Percentiles rank a stretch among this genome's conserved stretches.
These are phyloP conservation scores for Eilema sororculum DNA, from an alignment of 2,888 invertebrate genomes.

Conservation along the genomic window DNA sequence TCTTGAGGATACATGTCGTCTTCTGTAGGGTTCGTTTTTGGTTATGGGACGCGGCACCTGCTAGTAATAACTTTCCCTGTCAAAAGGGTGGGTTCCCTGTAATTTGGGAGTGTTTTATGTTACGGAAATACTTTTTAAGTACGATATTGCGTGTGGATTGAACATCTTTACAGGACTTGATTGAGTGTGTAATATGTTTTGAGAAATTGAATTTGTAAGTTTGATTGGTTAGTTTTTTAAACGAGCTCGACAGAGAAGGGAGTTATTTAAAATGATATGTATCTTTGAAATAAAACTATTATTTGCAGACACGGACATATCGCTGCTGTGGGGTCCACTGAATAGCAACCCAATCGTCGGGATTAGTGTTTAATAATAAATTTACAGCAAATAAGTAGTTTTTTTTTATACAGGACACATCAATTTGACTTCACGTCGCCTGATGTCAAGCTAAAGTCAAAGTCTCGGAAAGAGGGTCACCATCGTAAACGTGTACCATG, in stretches of 20 bases:
- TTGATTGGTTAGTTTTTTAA: neutral
- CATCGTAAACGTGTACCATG: too few species aligned
- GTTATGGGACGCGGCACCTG: conserved; percentile 45
- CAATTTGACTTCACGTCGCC: too few species aligned
- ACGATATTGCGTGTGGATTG: conserved; percentile 17
- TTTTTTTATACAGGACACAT: too few species aligned
- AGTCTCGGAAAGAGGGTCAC: too few species aligned
- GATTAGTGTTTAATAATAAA: too few species aligned
- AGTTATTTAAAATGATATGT: neutral
- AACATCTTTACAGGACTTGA: conserved; percentile 1
- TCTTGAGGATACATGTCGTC: conserved; percentile 37
- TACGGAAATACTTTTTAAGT: conserved; percentile 21
- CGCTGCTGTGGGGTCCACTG: too few species aligned
- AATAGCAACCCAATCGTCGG: too few species aligned
- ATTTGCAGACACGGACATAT: too few species aligned
- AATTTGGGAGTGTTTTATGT: conserved; percentile 31
- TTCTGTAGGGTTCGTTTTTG: conserved; percentile 34
- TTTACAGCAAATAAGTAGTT: too few species aligned
- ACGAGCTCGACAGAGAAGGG: neutral
- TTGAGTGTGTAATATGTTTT: conserved; percentile 7
- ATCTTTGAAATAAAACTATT: too few species aligned
- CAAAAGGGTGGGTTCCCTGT: conserved; percentile 37
- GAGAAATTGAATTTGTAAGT: conserved; percentile 1
- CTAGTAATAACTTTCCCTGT: conserved; percentile 38
- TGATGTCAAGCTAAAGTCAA: too few species aligned